Conservation (phyloP, 1,140 invertebrate species). For the Drosophila athabasca region DNA sequence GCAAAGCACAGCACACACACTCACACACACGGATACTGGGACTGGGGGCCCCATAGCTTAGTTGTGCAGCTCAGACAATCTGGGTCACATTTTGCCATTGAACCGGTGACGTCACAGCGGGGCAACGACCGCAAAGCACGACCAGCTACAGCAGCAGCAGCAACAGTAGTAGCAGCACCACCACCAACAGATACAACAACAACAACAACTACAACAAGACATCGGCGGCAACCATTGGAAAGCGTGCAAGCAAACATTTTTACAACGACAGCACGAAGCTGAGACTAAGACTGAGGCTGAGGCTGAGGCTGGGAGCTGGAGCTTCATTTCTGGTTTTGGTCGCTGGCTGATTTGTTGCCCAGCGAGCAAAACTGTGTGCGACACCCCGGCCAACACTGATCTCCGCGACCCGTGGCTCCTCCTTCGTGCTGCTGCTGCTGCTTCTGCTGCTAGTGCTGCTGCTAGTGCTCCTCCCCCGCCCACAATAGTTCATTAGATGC, state of each 20-base stretch:
- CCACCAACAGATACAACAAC: constrained; percentile 37
- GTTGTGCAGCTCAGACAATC: constrained; percentile 83
- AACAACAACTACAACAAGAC: constrained; percentile 46
- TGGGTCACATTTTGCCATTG: constrained; percentile 84
- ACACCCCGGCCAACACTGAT: constrained; percentile 44
- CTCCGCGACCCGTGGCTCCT: constrained; percentile 6
- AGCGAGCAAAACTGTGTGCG: constrained; percentile 58
- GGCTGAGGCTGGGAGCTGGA: constrained; percentile 24
- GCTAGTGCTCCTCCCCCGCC: constrained; percentile 52
- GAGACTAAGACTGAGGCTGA: constrained; percentile 24
- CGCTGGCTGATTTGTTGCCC: constrained; percentile 76
- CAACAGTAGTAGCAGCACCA: constrained; percentile 16
- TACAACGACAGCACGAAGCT: constrained; percentile 76
- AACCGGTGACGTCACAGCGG: constrained; percentile 83
- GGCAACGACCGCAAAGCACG: constrained; percentile 83
- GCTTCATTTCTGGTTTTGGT: constrained; percentile 76
- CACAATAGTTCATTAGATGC: constrained; percentile 79
- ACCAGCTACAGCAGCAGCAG: constrained; percentile 55
- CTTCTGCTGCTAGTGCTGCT: constrained; percentile 2
- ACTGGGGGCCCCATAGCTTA: constrained; percentile 57
- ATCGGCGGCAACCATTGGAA: constrained; percentile 65
- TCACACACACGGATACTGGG: constrained; percentile 2
- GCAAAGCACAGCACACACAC: constrained; percentile 11
- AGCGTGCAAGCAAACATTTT: constrained; percentile 81
- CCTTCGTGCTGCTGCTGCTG: background rate